Evolutionary conservation across 1,140 invertebrate species (phyloP), one percentile per base, ranked within the genome.

Genomic region (Trichonephila clavipes): DNA sequence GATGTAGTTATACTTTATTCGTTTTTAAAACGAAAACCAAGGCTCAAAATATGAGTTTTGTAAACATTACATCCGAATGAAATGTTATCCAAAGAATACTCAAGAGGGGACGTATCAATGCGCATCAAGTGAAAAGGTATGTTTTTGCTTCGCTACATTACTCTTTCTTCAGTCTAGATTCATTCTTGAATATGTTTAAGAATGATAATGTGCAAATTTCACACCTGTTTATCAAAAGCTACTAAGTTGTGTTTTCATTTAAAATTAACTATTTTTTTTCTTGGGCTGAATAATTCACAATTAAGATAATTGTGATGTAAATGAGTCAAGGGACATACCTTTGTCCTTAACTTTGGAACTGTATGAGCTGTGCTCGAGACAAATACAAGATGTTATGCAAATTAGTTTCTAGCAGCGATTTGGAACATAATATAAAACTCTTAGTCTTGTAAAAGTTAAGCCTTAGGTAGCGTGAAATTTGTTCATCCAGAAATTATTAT

Each of bases 191-290:
- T 92, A 85, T 66, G 28, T 92, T 85, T 90, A 16, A 40, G 40
- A 92, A 92, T 85, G 72, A 85, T 85, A 92, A 92, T 92, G 77
- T 85, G 62, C 72, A 66, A 92, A 85, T 92, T 92, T 85, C 59
- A 82, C 69, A 81, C 58, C 81, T 82, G 72, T 90, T 92, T 92
- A 92, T 83, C 81, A 83, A 92, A 61, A 83, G 82, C 69, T 62
- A 81, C 72, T 90, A 61, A 90, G 66, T 62, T 8, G 12, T 85
- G 90, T 64, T 92, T 92, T 83, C 61, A 85, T 92, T 92, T 64
- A 64, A 92, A 92, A 92, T 83, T 92, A 92, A 85, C 28, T 51
- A 40, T 90, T 90, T 91, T 64, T 44, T 51, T 85, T 44, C 24
- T 83, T 64, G 19, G 44, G 58, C 16, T 85, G 81, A 92, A 92